Conservation (phyloP, 2,113 vertebrate genomes). For the Danionella cerebrum region DNA sequence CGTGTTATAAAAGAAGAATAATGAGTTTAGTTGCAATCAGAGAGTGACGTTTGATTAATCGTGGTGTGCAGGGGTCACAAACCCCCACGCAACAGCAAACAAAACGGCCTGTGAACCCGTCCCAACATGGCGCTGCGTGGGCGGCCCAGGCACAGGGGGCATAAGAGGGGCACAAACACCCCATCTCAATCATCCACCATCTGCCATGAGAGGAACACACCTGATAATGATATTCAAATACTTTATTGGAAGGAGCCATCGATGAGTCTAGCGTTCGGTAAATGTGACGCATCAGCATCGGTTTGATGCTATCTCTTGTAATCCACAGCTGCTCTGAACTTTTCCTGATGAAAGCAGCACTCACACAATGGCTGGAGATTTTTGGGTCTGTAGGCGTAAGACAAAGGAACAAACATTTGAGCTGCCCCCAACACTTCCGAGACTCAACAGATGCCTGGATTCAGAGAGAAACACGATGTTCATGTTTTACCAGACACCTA, state of each 20-base stretch:
- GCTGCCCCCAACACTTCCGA: constrained; percentile 17
- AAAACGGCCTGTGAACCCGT: constrained; percentile 32
- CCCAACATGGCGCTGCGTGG: constrained; percentile 33
- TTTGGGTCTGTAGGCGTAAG: constrained; percentile 40
- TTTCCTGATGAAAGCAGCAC: constrained; percentile 13
- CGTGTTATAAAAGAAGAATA: constrained; percentile 27
- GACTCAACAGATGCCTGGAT: neutral
- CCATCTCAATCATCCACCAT: neutral
- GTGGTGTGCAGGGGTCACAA: constrained; percentile 37
- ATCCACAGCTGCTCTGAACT: constrained; percentile 13
- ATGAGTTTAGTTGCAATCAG: constrained; percentile 35
- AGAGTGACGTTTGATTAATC: constrained; percentile 43
- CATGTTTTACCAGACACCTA: neutral
- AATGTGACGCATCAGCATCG: too few species aligned
- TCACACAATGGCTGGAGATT: constrained; percentile 36
- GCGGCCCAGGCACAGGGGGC: constrained; percentile 31
- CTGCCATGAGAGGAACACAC: neutral
- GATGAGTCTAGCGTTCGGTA: too few species aligned
- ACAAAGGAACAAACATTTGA: constrained; percentile 38
- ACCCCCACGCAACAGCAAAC: constrained; percentile 34
- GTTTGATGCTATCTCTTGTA: too few species aligned
- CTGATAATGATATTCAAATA: neutral
- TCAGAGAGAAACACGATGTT: neutral
- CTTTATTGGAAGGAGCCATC: too few species aligned
- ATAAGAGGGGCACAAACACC: constrained; percentile 31